Conservation (phyloP, 1,140 invertebrate species). For the Adoxophyes honmai region DNA sequence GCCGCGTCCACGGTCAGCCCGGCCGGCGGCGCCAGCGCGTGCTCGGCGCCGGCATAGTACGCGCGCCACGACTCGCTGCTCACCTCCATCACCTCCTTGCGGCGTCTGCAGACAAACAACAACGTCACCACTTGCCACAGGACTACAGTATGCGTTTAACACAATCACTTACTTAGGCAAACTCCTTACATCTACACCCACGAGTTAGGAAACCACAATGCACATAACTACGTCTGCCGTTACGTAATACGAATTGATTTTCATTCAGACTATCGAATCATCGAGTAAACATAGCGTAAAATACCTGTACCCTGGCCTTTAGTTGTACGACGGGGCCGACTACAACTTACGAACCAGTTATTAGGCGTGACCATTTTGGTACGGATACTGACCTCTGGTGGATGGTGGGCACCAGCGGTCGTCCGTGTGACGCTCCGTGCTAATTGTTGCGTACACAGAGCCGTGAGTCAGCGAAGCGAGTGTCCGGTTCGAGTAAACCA, state of each 20-base stretch:
- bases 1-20: slow-evolving; percentile 53
- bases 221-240: slow-evolving; percentile 1
- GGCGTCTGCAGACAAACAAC: slow-evolving; percentile 54
- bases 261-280: slow-evolving; percentile 58
- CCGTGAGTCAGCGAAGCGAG: slow-evolving; percentile 59
- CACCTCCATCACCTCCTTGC: slow-evolving; percentile 71
- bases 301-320: slow-evolving; percentile 67
- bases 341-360: slow-evolving; percentile 74
- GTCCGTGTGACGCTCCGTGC: slow-evolving; percentile 56
- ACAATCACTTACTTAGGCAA: too few species aligned
- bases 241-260: slow-evolving; percentile 22
- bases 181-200: not conserved
- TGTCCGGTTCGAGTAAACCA: slow-evolving; percentile 47
- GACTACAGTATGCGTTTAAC: too few species aligned
- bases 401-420: slow-evolving; percentile 54
- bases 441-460: slow-evolving; percentile 64
- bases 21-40: slow-evolving; percentile 56
- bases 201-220: not conserved
- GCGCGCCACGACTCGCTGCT: slow-evolving; percentile 64
- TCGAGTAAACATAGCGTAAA: slow-evolving; percentile 65
- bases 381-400: slow-evolving; percentile 74
- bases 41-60: slow-evolving; percentile 63
- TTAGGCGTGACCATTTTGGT: slow-evolving; percentile 75
- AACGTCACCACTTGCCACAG: not conserved
- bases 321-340: slow-evolving; percentile 68